These are phyloP conservation scores for Elgonia sp. DNA, from an alignment of 2,888 invertebrate species.

Conservation along the genomic window DNA sequence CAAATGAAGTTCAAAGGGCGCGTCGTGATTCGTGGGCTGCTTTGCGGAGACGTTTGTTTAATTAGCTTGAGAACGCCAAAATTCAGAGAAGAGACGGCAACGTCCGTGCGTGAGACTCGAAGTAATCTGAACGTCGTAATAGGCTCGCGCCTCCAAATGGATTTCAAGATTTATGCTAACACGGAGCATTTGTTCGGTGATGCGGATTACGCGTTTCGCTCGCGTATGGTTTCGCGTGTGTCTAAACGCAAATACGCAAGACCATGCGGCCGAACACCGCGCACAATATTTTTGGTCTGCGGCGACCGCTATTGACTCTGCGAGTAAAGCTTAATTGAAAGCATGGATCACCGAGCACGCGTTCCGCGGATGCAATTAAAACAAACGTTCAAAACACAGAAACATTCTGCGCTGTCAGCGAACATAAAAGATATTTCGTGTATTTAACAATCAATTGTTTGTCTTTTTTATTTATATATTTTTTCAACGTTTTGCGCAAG, in stretches of 20 bases:
- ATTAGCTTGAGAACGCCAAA: conserved; percentile 83
- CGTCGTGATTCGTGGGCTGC: conserved; percentile 81
- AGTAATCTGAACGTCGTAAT: conserved; percentile 83
- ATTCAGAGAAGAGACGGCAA: conserved; percentile 77
- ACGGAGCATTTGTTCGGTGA: conserved; percentile 85
- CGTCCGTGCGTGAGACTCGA: conserved; percentile 77
- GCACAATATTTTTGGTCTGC: conserved; percentile 75
- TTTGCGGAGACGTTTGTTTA: conserved; percentile 85
- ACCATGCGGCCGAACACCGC: conserved; percentile 61
- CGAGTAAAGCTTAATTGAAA: conserved; percentile 76
- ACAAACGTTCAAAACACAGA: conserved; percentile 62
- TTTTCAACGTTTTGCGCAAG: conserved; percentile 8
- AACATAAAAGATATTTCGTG: conserved; percentile 56
- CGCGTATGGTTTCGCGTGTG: conserved; percentile 72
- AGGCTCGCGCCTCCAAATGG: conserved; percentile 86
- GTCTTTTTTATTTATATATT: conserved; percentile 12
- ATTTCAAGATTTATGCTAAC: conserved; percentile 87
- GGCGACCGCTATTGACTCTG: conserved; percentile 69
- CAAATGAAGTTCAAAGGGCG: conserved; percentile 84
- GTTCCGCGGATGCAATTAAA: conserved; percentile 69
- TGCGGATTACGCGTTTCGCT: conserved; percentile 79
- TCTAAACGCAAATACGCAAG: conserved; percentile 77
- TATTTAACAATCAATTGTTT: conserved; percentile 46
- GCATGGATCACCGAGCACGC: conserved; percentile 74
- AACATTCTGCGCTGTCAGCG: conserved; percentile 63